Evolutionary conservation across 2,113 vertebrate species (phyloP).

Genomic region (Pontoporia blainvillei): DNA sequence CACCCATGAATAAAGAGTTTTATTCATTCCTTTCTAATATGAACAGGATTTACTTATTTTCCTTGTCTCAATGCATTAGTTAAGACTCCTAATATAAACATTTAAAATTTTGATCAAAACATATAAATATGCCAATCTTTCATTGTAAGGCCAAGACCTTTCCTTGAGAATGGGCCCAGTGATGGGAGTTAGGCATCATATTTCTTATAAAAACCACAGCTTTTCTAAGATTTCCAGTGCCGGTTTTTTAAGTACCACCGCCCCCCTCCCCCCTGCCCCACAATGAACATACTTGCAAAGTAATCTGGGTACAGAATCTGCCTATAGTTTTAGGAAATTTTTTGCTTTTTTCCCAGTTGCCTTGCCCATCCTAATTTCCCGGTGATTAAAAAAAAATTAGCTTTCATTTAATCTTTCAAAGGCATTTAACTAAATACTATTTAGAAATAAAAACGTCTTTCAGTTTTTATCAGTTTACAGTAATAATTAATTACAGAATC

Average conservation of each 20-base stretch:
- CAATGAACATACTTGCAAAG: neutral
- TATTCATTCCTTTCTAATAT: neutral
- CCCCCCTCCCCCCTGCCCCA: no score
- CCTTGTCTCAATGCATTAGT: neutral
- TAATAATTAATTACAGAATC: neutral
- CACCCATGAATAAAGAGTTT: neutral
- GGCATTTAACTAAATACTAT: neutral
- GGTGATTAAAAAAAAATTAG: neutral
- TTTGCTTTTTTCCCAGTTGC: neutral
- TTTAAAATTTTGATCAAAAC: neutral
- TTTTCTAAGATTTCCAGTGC: slow-evolving; percentile 1
- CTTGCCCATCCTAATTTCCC: neutral
- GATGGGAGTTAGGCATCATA: neutral
- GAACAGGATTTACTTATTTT: neutral
- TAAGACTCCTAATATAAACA: neutral
- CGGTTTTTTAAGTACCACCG: neutral
- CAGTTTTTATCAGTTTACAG: neutral
- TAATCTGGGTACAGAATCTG: neutral
- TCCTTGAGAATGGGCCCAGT: neutral
- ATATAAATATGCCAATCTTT: neutral
- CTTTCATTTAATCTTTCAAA: neutral
- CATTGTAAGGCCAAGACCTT: neutral
- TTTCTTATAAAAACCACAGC: neutral
- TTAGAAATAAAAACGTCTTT: neutral
- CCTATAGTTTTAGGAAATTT: neutral